phyloP scores from a whole-genome alignment of 2,113 vertebrate genomes.

The Paracanthobrama guichenoti region DNA sequence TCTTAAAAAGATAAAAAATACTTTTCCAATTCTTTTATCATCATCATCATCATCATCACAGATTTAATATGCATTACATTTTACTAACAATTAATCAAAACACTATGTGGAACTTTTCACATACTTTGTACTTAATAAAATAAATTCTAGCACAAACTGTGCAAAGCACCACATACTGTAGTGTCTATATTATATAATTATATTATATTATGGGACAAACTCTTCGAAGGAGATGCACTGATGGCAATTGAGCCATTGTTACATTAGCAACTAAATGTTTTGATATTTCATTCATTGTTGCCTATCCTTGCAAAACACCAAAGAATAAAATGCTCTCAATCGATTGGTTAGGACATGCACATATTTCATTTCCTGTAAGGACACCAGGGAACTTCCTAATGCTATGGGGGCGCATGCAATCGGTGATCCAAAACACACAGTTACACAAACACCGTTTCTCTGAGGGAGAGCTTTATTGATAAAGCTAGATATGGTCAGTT shows the following conservation, averaged over 20 bases:
- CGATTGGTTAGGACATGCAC: slow-evolving; percentile 20
- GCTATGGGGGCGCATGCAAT: slow-evolving; percentile 13
- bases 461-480: slow-evolving; percentile 49
- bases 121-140: background rate
- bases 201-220: background rate
- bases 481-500: slow-evolving; percentile 46
- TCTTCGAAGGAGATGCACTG: background rate
- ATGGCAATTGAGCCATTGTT: background rate
- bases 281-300: slow-evolving; percentile 3
- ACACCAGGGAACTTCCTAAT: slow-evolving; percentile 28
- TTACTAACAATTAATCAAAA: background rate
- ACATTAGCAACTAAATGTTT: background rate
- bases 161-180: background rate
- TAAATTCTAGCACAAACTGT: background rate
- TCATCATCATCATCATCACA: background rate
- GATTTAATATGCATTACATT: background rate
- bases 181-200: background rate
- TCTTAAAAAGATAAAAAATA: background rate
- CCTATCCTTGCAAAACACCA: background rate
- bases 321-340: slow-evolving; percentile 28
- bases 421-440: slow-evolving; percentile 19
- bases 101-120: background rate
- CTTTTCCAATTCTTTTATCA: background rate
- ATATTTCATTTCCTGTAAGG: slow-evolving; percentile 39
- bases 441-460: slow-evolving; percentile 25